Evolutionary conservation across 2,113 vertebrate species (phyloP).

Genomic region (Apteryx owenii): DNA sequence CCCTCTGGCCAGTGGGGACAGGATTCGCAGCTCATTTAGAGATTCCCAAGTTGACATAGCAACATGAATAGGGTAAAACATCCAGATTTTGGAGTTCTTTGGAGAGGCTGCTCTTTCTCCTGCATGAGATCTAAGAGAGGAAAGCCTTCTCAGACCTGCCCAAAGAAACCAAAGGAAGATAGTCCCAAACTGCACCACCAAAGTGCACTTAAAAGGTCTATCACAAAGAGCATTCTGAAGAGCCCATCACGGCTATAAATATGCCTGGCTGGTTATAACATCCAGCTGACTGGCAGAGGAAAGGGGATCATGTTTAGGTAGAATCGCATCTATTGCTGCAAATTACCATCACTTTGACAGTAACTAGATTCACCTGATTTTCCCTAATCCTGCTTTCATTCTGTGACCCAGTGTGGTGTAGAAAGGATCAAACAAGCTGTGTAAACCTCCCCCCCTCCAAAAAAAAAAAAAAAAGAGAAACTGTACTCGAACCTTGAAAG

Average conservation of each 20-base stretch:
- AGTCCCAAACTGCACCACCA: not conserved
- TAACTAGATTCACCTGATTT: not conserved
- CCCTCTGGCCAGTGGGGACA: not conserved
- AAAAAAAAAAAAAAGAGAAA: not conserved
- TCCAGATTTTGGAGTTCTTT: not conserved
- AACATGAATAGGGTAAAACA: not conserved
- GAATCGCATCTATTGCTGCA: not conserved
- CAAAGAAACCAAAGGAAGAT: not conserved
- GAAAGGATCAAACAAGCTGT: not conserved
- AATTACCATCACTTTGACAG: conserved; percentile 6
- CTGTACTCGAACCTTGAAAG: not conserved
- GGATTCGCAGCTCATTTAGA: not conserved
- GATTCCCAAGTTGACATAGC: not conserved
- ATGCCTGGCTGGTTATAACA: not conserved
- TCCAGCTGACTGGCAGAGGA: not conserved
- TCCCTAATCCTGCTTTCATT: conserved; percentile 28
- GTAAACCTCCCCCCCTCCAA: not conserved
- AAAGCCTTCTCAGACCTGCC: not conserved
- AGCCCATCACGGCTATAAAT: not conserved
- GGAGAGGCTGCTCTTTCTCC: not conserved
- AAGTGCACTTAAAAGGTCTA: not conserved
- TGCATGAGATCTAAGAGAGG: not conserved
- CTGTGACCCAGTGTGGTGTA: not conserved
- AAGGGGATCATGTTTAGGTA: not conserved
- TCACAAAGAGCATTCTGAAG: not conserved